Conservation (phyloP, 2,888 invertebrate species). For the Phrixothrix hirtus region DNA sequence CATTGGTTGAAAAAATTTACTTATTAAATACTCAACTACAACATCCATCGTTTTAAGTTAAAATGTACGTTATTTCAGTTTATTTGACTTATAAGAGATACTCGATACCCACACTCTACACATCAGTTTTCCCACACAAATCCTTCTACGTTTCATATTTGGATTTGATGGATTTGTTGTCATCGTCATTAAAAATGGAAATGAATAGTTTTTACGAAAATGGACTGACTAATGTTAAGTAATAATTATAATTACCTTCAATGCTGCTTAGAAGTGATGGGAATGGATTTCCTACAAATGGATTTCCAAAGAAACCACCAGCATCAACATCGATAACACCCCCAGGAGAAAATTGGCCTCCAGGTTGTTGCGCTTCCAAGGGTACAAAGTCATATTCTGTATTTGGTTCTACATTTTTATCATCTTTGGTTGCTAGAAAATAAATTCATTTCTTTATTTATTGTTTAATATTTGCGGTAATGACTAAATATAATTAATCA, state of each 20-base stretch:
- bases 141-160: conserved; percentile 23
- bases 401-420: too few species aligned
- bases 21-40: conserved; percentile 10
- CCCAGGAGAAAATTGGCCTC: conserved; percentile 6
- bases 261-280: conserved; percentile 14
- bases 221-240: too few species aligned
- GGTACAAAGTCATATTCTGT: conserved; percentile 23
- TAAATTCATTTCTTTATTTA: too few species aligned
- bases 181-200: conserved; percentile 9
- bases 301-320: conserved; percentile 21
- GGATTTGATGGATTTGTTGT: conserved; percentile 9
- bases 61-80: conserved; percentile 2
- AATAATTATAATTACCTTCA: conserved; percentile 10
- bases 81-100: conserved; percentile 6
- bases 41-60: conserved; percentile 12
- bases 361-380: conserved; percentile 9
- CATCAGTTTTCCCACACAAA: conserved; percentile 17
- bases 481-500: too few species aligned
- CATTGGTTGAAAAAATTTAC: conserved; percentile 37
- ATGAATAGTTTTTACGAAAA: conserved; percentile 4
- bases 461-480: too few species aligned
- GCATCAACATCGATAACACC: conserved; percentile 23
- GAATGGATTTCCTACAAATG: conserved; percentile 18
- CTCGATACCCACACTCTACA: conserved; percentile 2
- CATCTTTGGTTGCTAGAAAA: too few species aligned